A percentile compares a stretch with the other conserved stretches of the same genome.
phyloP scores from a whole-genome alignment of 2,797 vertebrate genomes.

The Scyliorhinus canicula region DNA sequence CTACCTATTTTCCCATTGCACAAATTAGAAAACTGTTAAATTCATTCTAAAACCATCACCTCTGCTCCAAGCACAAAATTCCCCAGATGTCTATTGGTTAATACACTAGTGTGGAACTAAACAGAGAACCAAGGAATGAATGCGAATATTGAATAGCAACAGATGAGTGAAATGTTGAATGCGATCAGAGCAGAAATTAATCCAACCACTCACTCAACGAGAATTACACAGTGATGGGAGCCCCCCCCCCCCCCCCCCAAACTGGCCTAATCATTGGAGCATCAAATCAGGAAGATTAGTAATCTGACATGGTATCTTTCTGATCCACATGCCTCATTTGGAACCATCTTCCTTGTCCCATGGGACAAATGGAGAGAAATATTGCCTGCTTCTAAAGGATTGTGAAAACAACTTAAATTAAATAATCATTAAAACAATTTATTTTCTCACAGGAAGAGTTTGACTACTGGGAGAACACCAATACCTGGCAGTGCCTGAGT shows the following conservation, averaged over 20 bases:
- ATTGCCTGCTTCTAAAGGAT: background rate
- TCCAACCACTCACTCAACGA: background rate
- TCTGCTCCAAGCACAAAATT: background rate
- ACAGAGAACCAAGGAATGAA: background rate
- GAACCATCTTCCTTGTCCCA: too few relatives aligned
- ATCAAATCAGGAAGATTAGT: background rate
- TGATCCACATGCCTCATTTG: background rate
- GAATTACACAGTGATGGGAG: too few relatives aligned
- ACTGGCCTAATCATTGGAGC: too few relatives aligned
- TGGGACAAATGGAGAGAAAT: background rate
- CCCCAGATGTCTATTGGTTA: background rate
- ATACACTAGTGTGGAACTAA: background rate
- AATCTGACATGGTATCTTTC: background rate
- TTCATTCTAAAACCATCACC: background rate
- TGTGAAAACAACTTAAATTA: background rate
- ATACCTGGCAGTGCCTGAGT: slow-evolving; percentile 62
- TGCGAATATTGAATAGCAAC: background rate
- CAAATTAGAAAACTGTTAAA: background rate
- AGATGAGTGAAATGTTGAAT: background rate
- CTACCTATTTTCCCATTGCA: background rate
- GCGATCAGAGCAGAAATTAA: background rate
- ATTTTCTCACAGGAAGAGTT: slow-evolving; percentile 60
- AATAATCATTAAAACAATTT: background rate
- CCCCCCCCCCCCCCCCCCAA: too few relatives aligned
- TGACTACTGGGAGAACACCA: slow-evolving; percentile 53